A percentile compares a stretch with the other conserved stretches of the same genome.
Conservation (phyloP, 2,888 invertebrate species). For the Chymomyza fuscimana region DNA sequence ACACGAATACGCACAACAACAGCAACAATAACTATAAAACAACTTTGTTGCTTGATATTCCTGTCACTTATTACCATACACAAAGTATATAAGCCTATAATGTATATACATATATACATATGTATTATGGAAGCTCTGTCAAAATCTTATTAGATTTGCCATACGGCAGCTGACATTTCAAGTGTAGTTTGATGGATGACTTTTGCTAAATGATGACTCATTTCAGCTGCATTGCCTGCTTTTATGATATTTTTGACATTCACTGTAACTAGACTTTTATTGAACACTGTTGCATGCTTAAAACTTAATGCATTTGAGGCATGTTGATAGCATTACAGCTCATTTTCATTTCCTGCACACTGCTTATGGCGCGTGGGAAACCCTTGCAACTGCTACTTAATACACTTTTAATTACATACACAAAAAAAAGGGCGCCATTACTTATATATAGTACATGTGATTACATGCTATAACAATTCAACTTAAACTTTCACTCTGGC, state of each 20-base stretch:
- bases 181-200: slow-evolving; percentile 59
- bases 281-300: too few relatives aligned
- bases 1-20: slow-evolving; percentile 17
- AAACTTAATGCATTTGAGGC: too few relatives aligned
- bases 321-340: too few relatives aligned
- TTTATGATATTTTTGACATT: slow-evolving; percentile 49
- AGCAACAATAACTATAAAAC: slow-evolving; percentile 14
- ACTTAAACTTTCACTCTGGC: slow-evolving; percentile 55
- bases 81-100: neutral
- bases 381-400: slow-evolving; percentile 38
- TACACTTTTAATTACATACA: slow-evolving; percentile 64
- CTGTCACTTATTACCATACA: slow-evolving; percentile 26
- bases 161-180: slow-evolving; percentile 39
- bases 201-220: slow-evolving; percentile 29
- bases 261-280: slow-evolving; percentile 1
- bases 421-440: slow-evolving; percentile 3
- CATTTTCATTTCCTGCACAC: slow-evolving; percentile 7
- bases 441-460: slow-evolving; percentile 14
- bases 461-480: slow-evolving; percentile 27
- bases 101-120: neutral
- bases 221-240: slow-evolving; percentile 20
- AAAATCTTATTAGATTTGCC: slow-evolving; percentile 37
- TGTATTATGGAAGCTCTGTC: neutral
- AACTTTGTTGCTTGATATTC: slow-evolving; percentile 36
- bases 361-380: slow-evolving; percentile 7